These are phyloP conservation scores for Callinectes sapidus DNA, from an alignment of 2,888 invertebrate species.

Conservation along the genomic window DNA sequence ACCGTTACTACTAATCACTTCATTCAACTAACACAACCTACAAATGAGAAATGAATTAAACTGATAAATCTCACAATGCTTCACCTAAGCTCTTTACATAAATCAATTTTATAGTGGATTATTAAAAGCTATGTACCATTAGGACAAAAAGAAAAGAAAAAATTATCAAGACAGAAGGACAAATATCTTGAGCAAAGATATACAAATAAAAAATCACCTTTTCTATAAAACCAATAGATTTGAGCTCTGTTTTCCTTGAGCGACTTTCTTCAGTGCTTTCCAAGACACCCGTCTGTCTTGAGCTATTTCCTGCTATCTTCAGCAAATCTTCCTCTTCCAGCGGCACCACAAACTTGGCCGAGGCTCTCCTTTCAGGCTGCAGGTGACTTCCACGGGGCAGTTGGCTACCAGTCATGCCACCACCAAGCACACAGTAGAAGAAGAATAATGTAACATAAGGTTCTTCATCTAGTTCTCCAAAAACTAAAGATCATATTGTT, in stretches of 20 bases:
- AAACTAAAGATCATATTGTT: neutral
- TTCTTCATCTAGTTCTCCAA: neutral
- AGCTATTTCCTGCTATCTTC: neutral
- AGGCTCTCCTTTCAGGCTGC: neutral
- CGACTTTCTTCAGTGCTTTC: neutral
- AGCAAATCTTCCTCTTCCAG: neutral
- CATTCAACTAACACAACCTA: neutral
- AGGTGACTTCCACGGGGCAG: neutral
- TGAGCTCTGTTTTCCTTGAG: neutral
- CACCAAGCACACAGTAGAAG: neutral
- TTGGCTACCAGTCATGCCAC: neutral
- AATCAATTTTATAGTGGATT: no score
- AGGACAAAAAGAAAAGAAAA: neutral
- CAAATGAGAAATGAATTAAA: neutral
- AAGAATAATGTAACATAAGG: neutral
- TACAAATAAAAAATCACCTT: neutral
- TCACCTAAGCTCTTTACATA: neutral
- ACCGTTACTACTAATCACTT: neutral
- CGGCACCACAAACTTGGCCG: neutral
- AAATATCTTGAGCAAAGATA: neutral
- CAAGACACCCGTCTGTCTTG: neutral
- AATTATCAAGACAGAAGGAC: neutral
- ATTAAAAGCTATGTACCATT: neutral
- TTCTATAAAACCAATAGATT: neutral
- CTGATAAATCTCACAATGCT: neutral